phyloP scores from a whole-genome alignment of 2,797 vertebrate genomes.

The Cuculus canorus region DNA sequence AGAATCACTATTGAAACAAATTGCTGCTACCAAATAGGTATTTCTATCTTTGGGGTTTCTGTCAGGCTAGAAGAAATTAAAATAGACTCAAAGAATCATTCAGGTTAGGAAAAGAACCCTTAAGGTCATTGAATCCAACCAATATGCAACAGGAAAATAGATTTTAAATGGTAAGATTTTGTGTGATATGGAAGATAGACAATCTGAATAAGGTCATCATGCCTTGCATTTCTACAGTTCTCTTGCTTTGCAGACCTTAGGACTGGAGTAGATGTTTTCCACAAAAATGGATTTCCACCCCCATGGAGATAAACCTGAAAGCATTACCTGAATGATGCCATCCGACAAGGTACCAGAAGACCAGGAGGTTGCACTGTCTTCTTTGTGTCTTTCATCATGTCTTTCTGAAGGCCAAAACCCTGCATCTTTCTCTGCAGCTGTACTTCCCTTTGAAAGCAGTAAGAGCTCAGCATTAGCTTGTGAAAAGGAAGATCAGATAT shows the following conservation, averaged over 20 bases:
- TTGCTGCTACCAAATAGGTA: background rate
- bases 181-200: background rate
- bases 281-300: background rate
- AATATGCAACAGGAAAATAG: background rate
- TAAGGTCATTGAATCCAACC: background rate
- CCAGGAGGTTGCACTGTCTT: slow-evolving; percentile 72
- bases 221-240: background rate
- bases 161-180: background rate
- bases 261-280: background rate
- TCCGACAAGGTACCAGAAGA: slow-evolving; percentile 79
- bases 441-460: slow-evolving; percentile 63
- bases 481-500: background rate
- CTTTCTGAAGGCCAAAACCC: slow-evolving; percentile 29
- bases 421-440: slow-evolving; percentile 26
- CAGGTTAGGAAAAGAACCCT: background rate
- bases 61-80: background rate
- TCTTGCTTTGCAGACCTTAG: background rate
- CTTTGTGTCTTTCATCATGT: slow-evolving; percentile 27
- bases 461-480: slow-evolving; percentile 35
- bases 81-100: background rate
- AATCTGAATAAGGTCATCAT: background rate
- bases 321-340: slow-evolving; percentile 37
- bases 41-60: background rate
- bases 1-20: background rate
- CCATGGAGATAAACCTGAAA: background rate